phyloP scores from a whole-genome alignment of 2,888 invertebrate genomes.

The Actias luna region DNA sequence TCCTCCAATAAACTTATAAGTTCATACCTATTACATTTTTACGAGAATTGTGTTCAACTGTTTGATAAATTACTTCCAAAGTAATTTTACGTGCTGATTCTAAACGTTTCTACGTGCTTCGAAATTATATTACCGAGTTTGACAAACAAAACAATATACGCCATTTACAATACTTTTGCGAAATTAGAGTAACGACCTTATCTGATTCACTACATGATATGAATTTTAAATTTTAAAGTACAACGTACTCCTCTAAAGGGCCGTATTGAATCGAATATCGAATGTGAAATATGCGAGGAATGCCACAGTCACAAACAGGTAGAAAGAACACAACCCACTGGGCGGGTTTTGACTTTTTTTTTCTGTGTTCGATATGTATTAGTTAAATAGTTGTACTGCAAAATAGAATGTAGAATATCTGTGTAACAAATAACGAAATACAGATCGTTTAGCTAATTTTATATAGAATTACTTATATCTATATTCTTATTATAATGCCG shows the following conservation, averaged over 20 bases:
- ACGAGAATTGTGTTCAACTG: no score
- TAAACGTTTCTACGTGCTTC: neutral
- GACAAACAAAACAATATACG: neutral
- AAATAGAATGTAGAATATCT: neutral
- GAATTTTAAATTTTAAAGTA: neutral
- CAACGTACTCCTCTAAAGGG: neutral
- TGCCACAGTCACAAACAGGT: constrained; percentile 39
- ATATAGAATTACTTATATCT: no score
- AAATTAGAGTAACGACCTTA: neutral
- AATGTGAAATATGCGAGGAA: constrained; percentile 40
- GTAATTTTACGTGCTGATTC: no score
- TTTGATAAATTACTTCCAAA: no score
- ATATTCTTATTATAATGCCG: no score
- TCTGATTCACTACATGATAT: neutral
- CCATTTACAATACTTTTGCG: neutral
- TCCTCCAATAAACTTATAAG: no score
- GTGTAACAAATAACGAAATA: neutral
- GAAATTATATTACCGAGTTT: neutral
- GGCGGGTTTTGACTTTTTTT: constrained; percentile 12
- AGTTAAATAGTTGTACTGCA: neutral
- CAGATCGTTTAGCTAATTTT: no score
- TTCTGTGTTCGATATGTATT: neutral
- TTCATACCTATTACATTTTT: no score
- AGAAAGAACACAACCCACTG: constrained; percentile 28
- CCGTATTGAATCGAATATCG: constrained; percentile 4